A percentile compares a stretch with the other conserved stretches of the same genome.
These are phyloP conservation scores for Epinotia demarniana DNA, from an alignment of 2,888 invertebrate genomes.

Conservation along the genomic window DNA sequence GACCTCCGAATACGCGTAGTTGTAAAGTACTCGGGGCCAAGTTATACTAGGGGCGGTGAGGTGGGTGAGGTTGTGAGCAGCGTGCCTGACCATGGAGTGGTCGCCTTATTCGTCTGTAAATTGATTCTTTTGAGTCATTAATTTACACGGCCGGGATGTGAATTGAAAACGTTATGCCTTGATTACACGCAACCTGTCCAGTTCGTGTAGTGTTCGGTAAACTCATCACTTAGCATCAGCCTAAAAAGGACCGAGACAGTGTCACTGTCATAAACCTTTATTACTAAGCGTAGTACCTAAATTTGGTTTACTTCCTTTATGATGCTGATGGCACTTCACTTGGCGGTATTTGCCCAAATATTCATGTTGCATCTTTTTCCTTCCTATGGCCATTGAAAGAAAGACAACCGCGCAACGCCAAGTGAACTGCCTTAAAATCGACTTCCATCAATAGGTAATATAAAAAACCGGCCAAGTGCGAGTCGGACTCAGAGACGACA, in stretches of 20 bases:
- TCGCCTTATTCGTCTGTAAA: slow-evolving; percentile 11
- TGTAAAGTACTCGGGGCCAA: background rate
- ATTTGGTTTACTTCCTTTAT: background rate
- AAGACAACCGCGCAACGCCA: too few species aligned
- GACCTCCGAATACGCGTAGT: background rate
- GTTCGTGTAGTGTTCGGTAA: background rate
- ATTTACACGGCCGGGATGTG: slow-evolving; percentile 12
- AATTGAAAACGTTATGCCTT: slow-evolving; percentile 1
- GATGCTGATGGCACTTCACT: too few species aligned
- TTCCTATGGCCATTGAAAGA: too few species aligned
- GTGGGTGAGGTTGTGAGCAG: background rate
- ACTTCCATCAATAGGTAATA: background rate
- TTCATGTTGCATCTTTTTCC: too few species aligned
- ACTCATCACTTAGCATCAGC: background rate
- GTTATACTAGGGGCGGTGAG: background rate
- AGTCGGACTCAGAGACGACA: too few species aligned
- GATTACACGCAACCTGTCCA: background rate
- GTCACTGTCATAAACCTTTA: background rate
- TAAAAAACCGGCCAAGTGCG: too few species aligned
- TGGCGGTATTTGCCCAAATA: too few species aligned
- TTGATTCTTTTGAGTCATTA: slow-evolving; percentile 15
- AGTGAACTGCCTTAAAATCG: background rate
- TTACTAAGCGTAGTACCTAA: background rate
- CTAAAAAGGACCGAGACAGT: background rate
- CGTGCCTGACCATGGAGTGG: slow-evolving; percentile 50